Percentiles rank a stretch among this genome's conserved stretches.
Conservation (phyloP, 2,888 invertebrate genomes). For the Bombyx huttoni region DNA sequence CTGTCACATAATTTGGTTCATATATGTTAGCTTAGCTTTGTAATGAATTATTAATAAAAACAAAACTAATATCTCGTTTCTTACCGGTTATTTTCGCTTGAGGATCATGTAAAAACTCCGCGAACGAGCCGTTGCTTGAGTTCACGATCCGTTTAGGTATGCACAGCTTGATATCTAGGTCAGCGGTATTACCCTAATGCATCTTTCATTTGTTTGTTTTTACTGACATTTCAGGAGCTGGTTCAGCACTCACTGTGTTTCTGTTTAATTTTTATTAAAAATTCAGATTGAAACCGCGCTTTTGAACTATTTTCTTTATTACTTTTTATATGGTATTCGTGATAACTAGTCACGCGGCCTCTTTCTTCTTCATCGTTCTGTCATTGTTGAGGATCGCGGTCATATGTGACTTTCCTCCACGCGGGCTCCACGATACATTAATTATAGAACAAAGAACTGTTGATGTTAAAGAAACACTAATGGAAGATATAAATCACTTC, state of each 20-base stretch:
- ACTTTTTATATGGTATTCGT: too few relatives aligned
- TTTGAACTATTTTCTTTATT: too few relatives aligned
- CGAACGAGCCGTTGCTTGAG: not conserved
- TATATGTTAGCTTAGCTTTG: too few relatives aligned
- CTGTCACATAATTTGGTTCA: too few relatives aligned
- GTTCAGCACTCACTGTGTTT: constrained; percentile 6
- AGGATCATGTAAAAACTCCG: not conserved
- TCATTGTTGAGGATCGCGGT: too few relatives aligned
- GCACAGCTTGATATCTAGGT: constrained; percentile 16
- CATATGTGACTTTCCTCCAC: too few relatives aligned
- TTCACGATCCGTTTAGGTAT: constrained; percentile 8
- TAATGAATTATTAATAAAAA: not conserved
- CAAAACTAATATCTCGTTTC: not conserved
- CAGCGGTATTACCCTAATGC: constrained; percentile 19
- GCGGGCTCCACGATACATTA: too few relatives aligned
- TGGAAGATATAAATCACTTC: too few relatives aligned
- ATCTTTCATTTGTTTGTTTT: constrained; percentile 16
- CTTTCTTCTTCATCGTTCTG: too few relatives aligned
- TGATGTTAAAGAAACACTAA: too few relatives aligned
- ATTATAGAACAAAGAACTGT: too few relatives aligned
- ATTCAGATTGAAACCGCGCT: not conserved
- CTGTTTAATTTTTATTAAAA: constrained; percentile 11
- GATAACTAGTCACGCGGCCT: too few relatives aligned
- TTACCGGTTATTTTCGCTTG: not conserved
- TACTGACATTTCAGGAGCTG: not conserved